Percentiles rank a stretch among this genome's conserved stretches.
phyloP scores from a whole-genome alignment of 2,113 vertebrate genomes.

The Ammodytes marinus region DNA sequence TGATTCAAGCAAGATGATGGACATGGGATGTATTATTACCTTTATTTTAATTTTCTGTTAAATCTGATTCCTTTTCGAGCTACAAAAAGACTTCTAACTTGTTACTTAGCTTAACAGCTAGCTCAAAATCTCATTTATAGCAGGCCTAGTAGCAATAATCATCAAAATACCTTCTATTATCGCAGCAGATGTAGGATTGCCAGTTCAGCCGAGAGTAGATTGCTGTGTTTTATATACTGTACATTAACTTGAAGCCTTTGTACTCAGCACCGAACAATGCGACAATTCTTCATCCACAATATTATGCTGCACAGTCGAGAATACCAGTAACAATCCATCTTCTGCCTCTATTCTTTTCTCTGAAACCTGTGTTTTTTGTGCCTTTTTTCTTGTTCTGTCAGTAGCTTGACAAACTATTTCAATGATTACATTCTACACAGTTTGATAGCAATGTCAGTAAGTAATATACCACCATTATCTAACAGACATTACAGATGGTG shows the following conservation, averaged over 20 bases:
- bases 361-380: slow-evolving; percentile 1
- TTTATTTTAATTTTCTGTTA: too few species aligned
- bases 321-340: background rate
- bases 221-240: background rate
- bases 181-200: background rate
- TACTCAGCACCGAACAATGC: background rate
- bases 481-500: slow-evolving; percentile 23
- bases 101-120: background rate
- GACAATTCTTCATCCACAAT: slow-evolving; percentile 1
- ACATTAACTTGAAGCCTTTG: background rate
- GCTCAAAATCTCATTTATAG: background rate
- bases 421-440: slow-evolving; percentile 45
- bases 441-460: slow-evolving; percentile 47
- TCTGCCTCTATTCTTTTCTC: background rate
- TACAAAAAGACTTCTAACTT: background rate
- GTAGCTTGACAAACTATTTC: slow-evolving; percentile 43
- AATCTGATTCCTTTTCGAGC: too few species aligned
- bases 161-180: background rate
- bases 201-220: background rate
- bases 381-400: slow-evolving; percentile 11
- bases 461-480: slow-evolving; percentile 44
- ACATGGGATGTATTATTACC: too few species aligned
- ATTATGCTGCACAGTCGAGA: background rate
- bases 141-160: background rate
- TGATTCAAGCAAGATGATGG: background rate